These are phyloP conservation scores for Diabrotica balteata DNA, from an alignment of 2,888 invertebrate species.

Conservation along the genomic window DNA sequence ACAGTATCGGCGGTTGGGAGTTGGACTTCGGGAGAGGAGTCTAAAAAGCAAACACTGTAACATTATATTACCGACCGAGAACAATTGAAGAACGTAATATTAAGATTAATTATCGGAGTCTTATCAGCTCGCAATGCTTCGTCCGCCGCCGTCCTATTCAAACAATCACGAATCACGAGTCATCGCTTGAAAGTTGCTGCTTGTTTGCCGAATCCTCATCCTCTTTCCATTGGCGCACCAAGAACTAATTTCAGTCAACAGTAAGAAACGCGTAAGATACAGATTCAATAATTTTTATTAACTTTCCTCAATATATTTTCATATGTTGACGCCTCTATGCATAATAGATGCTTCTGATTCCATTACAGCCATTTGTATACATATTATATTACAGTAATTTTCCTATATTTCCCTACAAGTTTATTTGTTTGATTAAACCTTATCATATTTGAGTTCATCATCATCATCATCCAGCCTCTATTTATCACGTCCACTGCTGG, in stretches of 20 bases:
- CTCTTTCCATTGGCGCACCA: constrained; percentile 27
- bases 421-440: too few species aligned
- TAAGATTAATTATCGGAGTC: constrained; percentile 58
- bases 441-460: too few species aligned
- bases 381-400: too few species aligned
- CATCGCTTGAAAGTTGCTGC: constrained; percentile 46
- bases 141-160: constrained; percentile 56
- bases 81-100: constrained; percentile 59
- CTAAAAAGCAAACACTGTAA: constrained; percentile 36
- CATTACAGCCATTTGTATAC: too few species aligned
- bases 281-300: too few species aligned
- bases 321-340: too few species aligned
- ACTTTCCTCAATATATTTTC: too few species aligned
- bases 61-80: constrained; percentile 38
- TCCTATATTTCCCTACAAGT: too few species aligned
- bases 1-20: background rate
- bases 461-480: too few species aligned
- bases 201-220: constrained; percentile 40
- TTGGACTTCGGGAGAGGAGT: constrained; percentile 15
- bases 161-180: constrained; percentile 54
- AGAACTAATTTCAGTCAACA: background rate
- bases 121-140: constrained; percentile 47
- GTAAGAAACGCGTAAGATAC: too few species aligned
- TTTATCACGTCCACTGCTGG: too few species aligned
- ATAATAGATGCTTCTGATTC: too few species aligned